Evolutionary conservation across 1,140 invertebrate species (phyloP).

Genomic region (Heliconius congener): DNA sequence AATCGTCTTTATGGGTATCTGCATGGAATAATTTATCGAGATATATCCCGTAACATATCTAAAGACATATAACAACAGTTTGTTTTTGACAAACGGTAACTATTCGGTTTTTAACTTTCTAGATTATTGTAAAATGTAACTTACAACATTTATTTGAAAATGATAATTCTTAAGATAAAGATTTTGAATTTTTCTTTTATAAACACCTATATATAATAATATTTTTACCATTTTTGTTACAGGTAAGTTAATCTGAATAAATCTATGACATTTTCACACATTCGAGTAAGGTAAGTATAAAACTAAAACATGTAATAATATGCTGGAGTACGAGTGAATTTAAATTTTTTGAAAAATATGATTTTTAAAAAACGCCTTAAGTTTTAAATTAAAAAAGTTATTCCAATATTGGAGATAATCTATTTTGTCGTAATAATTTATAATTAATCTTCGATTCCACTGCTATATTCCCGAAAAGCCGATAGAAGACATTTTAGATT

Average conservation of each 20-base stretch:
- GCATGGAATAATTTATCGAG: slow-evolving; percentile 5
- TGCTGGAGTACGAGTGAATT: no score
- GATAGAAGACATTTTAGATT: neutral
- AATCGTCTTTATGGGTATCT: slow-evolving; percentile 33
- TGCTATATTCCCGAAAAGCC: neutral
- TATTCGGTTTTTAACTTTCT: neutral
- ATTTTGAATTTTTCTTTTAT: no score
- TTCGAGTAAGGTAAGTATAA: neutral
- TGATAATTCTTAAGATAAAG: no score
- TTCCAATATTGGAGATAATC: slow-evolving; percentile 14
- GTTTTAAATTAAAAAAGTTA: neutral
- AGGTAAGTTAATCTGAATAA: slow-evolving; percentile 40
- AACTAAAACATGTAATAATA: neutral
- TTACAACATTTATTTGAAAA: no score
- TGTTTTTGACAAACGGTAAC: neutral
- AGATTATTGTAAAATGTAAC: no score
- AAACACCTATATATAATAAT: neutral
- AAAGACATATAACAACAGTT: neutral
- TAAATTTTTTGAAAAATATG: neutral
- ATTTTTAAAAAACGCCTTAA: neutral
- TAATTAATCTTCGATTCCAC: neutral
- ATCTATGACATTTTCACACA: neutral
- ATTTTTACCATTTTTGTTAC: slow-evolving; percentile 38
- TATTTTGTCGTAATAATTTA: neutral
- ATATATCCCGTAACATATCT: neutral